Base-by-base conservation (phyloP, 2,113 vertebrate genomes). In the Dunckerocampus dactyliophorus region DNA sequence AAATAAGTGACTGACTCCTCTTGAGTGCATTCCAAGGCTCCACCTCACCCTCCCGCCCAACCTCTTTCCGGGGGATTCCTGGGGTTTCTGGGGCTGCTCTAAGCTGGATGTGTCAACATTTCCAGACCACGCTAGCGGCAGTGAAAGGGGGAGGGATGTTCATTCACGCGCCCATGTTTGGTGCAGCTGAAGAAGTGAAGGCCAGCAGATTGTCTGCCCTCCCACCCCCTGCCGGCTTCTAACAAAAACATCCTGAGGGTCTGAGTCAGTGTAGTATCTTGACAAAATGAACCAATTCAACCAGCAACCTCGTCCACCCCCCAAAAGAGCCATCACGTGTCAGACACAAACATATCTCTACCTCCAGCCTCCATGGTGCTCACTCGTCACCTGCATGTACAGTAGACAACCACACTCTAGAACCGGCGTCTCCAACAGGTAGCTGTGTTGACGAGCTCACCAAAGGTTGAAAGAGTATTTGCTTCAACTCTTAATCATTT, bases 1-100 rank as follows among this genome's bases (percentile, higher is more conserved):
- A 92, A 93, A 92, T 88, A 89, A 93, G 83, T 86, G 89, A 90
- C 65, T 78, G 82, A 86, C 85, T 84, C 47, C 69, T 81, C 62
- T n/a, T 48, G 67, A 84, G 76, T 84, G 76, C 90, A 91, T 91
- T 92, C 90, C 88, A 90, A 81, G 81, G 85, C 88, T 89, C 86
- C 80, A 72, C 79, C 90, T 85, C 89, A 75, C 65, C 71, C 77
- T 86, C 69, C 80, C 62, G 74, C 74, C 76, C 81, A 63, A 51
- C 57, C 48, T 76, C 79, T 89, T 85, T 86, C 84, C 21, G 79
- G 86, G 87, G 85, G 87, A 89, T 89, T 87, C 84, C 85, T 84
- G 65, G 67, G 67, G 67, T 83, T 87, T 88, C 82, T 85, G 80
- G 80, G 74, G 75, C 87, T 75, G 63, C 79, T 84, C 83, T 82